phyloP scores from a whole-genome alignment of 2,888 invertebrate genomes.

The Xylocampa areola region DNA sequence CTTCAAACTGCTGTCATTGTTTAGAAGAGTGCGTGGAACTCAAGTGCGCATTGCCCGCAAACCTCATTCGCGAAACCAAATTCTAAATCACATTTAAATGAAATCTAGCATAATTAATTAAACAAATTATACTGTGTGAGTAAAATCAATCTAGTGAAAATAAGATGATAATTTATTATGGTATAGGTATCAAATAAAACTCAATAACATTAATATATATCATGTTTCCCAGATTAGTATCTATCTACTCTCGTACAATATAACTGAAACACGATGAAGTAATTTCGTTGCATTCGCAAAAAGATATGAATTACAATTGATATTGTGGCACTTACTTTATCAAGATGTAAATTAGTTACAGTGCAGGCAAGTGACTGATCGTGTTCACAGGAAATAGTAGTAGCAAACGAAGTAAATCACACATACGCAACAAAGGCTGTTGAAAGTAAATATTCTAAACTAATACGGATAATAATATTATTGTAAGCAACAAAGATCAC shows the following conservation, averaged over 20 bases:
- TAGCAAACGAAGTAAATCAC: conserved; percentile 30
- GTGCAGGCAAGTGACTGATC: conserved; percentile 36
- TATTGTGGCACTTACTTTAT: conserved; percentile 14
- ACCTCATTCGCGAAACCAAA: conserved; percentile 82
- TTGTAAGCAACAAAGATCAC: conserved; percentile 42
- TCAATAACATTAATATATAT: conserved; percentile 56
- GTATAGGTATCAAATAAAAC: conserved; percentile 68
- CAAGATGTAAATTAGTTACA: conserved; percentile 15
- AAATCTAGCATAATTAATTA: conserved; percentile 75
- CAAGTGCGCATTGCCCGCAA: conserved; percentile 66
- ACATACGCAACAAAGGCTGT: conserved; percentile 48
- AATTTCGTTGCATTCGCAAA: conserved; percentile 47
- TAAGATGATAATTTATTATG: conserved; percentile 70
- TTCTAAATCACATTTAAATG: conserved; percentile 87
- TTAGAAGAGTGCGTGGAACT: conserved; percentile 4
- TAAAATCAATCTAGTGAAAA: conserved; percentile 73
- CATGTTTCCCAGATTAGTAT: conserved; percentile 42
- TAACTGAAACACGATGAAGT: conserved; percentile 26
- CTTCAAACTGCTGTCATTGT: conserved; percentile 2
- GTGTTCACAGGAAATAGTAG: conserved; percentile 24
- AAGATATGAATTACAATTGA: conserved; percentile 27
- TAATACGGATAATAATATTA: conserved; percentile 36
- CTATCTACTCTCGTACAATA: conserved; percentile 22
- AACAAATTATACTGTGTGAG: conserved; percentile 73
- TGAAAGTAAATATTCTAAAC: conserved; percentile 52